These are phyloP conservation scores for Triplophysa bombifrons DNA, from an alignment of 2,797 vertebrate genomes.

Conservation along the genomic window DNA sequence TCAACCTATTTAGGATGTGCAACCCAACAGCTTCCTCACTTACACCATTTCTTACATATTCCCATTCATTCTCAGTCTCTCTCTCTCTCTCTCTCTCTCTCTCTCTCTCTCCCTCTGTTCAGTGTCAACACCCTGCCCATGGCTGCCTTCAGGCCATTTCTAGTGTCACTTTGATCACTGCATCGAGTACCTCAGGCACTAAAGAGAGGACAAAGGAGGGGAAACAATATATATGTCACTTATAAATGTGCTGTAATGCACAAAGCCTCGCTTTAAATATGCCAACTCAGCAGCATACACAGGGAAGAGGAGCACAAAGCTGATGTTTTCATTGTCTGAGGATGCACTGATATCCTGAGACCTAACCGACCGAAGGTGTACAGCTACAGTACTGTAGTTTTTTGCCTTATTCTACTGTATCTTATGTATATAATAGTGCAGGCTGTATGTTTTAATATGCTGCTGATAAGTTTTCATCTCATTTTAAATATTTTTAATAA, in stretches of 20 bases:
- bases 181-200: conserved; percentile 41
- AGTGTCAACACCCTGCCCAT: conserved; percentile 49
- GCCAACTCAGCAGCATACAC: conserved; percentile 48
- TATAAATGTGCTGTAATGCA: conserved; percentile 47
- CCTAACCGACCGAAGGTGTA: background rate
- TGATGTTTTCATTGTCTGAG: conserved; percentile 4
- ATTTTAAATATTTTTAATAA: too few species aligned
- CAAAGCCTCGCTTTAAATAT: conserved; percentile 47
- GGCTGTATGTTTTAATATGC: background rate
- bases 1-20: background rate
- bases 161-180: conserved; percentile 61
- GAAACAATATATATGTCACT: conserved; percentile 29
- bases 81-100: background rate
- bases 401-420: background rate
- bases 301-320: conserved; percentile 7
- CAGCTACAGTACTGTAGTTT: background rate
- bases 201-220: conserved; percentile 7
- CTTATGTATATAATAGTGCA: conserved; percentile 16
- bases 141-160: conserved; percentile 50
- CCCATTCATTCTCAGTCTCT: background rate
- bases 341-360: background rate
- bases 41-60: conserved; percentile 1
- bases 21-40: background rate
- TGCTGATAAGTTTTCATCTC: too few species aligned
- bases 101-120: background rate